A percentile compares a stretch with the other conserved stretches of the same genome.
phyloP scores from a whole-genome alignment of 2,797 vertebrate species.

The Tapirus indicus region DNA sequence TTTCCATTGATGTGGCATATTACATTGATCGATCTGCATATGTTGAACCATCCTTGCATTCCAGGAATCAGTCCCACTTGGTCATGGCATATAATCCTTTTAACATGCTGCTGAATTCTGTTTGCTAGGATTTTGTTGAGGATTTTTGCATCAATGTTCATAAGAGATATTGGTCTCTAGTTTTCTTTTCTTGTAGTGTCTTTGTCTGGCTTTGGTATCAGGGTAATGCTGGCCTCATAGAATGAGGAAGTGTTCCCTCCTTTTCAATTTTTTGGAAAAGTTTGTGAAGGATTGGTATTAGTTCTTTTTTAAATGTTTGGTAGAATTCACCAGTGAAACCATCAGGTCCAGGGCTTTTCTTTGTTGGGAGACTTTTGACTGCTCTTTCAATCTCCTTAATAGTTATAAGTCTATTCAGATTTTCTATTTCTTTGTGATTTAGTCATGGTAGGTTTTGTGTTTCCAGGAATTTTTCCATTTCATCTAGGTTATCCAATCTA shows the following conservation, averaged over 20 bases:
- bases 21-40: not conserved
- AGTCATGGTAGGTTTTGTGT: not conserved
- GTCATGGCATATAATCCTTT: not conserved
- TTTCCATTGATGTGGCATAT: not conserved
- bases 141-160: not conserved
- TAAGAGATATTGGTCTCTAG: not conserved
- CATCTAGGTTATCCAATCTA: not conserved
- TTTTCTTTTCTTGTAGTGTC: not conserved
- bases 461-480: not conserved
- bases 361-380: not conserved
- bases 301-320: not conserved
- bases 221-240: not conserved
- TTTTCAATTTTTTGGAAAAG: not conserved
- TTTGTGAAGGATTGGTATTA: not conserved
- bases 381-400: not conserved
- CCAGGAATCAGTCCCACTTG: not conserved
- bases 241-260: not conserved
- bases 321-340: not conserved
- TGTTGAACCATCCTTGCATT: not conserved
- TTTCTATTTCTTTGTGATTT: no score
- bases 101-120: not conserved
- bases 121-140: not conserved
- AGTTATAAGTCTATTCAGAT: no score
- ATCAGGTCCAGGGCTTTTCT: not conserved
- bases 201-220: not conserved